A percentile compares a stretch with the other conserved stretches of the same genome.
These are phyloP conservation scores for Misgurnus anguillicaudatus DNA, from an alignment of 2,113 vertebrate genomes.

Conservation along the genomic window DNA sequence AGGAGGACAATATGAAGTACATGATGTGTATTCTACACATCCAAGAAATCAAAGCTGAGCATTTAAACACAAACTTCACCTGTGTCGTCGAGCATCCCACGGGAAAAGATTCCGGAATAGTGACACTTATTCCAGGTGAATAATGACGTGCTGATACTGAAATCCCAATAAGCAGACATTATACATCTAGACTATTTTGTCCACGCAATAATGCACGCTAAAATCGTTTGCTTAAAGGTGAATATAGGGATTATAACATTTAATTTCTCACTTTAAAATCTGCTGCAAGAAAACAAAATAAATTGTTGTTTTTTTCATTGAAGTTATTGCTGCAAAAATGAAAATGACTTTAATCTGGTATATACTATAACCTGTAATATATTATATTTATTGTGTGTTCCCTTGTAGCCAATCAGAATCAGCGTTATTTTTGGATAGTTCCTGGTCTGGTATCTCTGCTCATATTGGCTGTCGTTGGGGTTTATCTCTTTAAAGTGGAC, in stretches of 20 bases:
- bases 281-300: no score
- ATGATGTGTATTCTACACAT: background rate
- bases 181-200: no score
- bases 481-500: conserved; percentile 57
- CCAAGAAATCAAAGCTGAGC: conserved; percentile 5
- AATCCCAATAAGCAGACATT: background rate
- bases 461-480: conserved; percentile 28
- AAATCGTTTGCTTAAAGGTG: no score
- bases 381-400: background rate
- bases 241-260: no score
- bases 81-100: background rate
- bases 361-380: background rate
- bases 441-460: conserved; percentile 48
- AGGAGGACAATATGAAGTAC: background rate
- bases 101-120: background rate
- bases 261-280: no score
- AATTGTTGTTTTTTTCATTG: no score
- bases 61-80: conserved; percentile 8
- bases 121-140: conserved; percentile 23
- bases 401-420: conserved; percentile 57
- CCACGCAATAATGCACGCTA: no score
- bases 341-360: background rate
- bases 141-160: no score
- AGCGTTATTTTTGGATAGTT: conserved; percentile 33
- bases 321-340: no score